Conservation (phyloP, 2,113 vertebrate species). For the Fulica atra region DNA sequence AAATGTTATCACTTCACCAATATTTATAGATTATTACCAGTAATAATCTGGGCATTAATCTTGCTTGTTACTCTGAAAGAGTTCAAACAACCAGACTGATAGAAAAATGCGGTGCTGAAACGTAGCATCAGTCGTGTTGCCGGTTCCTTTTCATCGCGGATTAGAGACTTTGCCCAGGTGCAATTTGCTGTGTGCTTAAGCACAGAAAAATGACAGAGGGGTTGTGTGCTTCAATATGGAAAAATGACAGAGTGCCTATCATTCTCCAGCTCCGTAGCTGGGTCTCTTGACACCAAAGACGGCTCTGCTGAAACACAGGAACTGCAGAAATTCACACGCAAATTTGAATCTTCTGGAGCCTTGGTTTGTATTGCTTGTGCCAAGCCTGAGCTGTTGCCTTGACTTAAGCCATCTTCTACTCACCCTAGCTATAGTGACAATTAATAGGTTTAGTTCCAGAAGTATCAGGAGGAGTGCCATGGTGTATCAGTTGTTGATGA, state of each 20-base stretch:
- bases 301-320: not conserved
- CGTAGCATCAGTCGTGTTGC: not conserved
- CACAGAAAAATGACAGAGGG: not conserved
- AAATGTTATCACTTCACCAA: conserved; percentile 65
- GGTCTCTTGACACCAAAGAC: not conserved
- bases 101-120: not conserved
- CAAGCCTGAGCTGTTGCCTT: not conserved
- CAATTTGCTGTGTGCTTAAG: not conserved
- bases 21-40: conserved; percentile 34
- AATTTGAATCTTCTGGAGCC: not conserved
- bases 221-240: not conserved
- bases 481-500: not conserved
- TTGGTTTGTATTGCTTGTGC: not conserved
- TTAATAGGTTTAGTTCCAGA: not conserved
- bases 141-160: not conserved
- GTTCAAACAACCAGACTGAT: not conserved
- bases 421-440: not conserved
- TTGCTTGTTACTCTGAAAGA: not conserved
- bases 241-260: too few species aligned
- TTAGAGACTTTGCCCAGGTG: not conserved
- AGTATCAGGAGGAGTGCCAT: not conserved
- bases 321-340: not conserved
- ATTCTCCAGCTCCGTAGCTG: not conserved
- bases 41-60: conserved; percentile 21
- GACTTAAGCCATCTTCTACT: not conserved